Evolutionary conservation across 2,797 vertebrate genomes (phyloP).

Genomic region (Molossus molossus): DNA sequence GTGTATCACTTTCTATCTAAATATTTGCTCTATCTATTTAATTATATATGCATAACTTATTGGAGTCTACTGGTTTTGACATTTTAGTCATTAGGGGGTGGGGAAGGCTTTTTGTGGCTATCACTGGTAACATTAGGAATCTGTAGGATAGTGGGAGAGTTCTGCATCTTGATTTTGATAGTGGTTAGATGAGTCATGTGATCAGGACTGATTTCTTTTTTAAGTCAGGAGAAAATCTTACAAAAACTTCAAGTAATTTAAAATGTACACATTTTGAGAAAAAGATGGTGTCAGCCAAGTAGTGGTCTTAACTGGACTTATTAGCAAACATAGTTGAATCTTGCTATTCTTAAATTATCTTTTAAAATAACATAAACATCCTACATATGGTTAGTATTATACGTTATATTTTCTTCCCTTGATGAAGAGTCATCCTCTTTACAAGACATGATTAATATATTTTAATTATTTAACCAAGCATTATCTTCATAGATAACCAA

Average conservation of each 20-base stretch:
- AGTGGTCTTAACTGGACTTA: background rate
- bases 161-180: background rate
- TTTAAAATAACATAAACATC: background rate
- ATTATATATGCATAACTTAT: background rate
- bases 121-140: background rate
- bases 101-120: background rate
- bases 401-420: background rate
- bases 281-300: background rate
- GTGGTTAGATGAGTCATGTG: background rate
- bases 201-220: background rate
- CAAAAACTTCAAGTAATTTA: background rate
- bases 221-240: background rate
- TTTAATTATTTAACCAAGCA: background rate
- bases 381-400: background rate
- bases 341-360: background rate
- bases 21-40: background rate
- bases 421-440: background rate
- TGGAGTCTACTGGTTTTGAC: background rate
- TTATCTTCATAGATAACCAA: background rate
- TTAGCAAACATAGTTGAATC: background rate
- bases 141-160: background rate
- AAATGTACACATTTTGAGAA: background rate
- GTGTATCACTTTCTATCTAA: background rate
- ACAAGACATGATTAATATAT: background rate
- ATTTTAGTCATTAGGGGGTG: background rate